Percentiles rank a stretch among this genome's conserved stretches.
Evolutionary conservation across 2,797 vertebrate species (phyloP).

Genomic region (Rhodeus uyekii): DNA sequence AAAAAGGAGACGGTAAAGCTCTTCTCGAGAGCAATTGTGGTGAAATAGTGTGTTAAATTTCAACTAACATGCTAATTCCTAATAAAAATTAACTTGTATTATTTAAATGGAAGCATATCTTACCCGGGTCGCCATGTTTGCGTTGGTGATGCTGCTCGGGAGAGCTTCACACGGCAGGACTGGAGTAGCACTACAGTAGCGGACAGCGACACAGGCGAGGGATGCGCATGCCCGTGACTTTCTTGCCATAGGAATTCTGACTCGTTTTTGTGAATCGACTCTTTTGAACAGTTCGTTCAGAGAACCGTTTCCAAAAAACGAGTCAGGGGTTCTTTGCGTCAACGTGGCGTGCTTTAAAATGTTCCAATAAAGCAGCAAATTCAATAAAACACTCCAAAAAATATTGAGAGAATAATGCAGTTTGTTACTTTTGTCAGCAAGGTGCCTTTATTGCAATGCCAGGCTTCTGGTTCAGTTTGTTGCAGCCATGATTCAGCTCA

Average conservation of each 20-base stretch:
- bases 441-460: neutral
- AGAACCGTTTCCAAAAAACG: neutral
- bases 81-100: neutral
- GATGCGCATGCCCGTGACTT: slow-evolving; percentile 27
- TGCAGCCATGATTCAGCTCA: neutral
- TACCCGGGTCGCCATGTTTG: slow-evolving; percentile 80
- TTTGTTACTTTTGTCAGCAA: neutral
- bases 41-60: neutral
- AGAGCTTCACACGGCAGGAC: slow-evolving; percentile 22
- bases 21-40: neutral
- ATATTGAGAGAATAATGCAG: neutral
- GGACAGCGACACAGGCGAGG: slow-evolving; percentile 43
- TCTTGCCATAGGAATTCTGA: neutral
- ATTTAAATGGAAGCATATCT: slow-evolving; percentile 49
- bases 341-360: too few species aligned
- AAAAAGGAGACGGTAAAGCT: neutral
- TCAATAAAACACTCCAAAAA: neutral
- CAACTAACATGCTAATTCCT: neutral
- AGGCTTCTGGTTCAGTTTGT: neutral
- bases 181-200: slow-evolving; percentile 50
- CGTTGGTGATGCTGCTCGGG: slow-evolving; percentile 57
- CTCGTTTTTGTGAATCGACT: neutral
- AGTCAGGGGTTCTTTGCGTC: neutral
- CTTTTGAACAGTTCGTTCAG: neutral
- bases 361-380: too few species aligned